These are phyloP conservation scores for Linnaemya vulpina DNA, from an alignment of 2,888 invertebrate species.

Conservation along the genomic window DNA sequence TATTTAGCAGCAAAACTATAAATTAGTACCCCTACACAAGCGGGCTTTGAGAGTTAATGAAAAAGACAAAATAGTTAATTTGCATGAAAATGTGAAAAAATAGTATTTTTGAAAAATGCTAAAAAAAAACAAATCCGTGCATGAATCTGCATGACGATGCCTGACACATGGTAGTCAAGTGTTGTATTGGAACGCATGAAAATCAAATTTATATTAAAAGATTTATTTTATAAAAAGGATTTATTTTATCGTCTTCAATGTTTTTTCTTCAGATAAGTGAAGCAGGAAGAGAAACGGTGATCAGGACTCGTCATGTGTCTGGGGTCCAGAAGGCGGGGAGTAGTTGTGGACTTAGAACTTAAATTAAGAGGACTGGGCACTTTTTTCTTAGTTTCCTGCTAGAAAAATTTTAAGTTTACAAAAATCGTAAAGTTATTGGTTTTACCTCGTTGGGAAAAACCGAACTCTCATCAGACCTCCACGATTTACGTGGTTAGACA, in stretches of 20 bases:
- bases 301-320: too few relatives aligned
- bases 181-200: background rate
- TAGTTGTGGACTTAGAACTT: too few relatives aligned
- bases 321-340: too few relatives aligned
- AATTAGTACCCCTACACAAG: constrained; percentile 64
- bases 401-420: too few relatives aligned
- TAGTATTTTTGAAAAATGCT: constrained; percentile 30
- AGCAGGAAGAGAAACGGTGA: too few relatives aligned
- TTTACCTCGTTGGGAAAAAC: too few relatives aligned
- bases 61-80: constrained; percentile 23
- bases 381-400: too few relatives aligned
- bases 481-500: too few relatives aligned
- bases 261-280: background rate
- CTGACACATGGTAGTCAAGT: background rate
- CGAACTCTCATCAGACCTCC: too few relatives aligned
- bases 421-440: too few relatives aligned
- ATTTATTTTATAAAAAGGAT: background rate
- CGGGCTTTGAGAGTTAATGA: constrained; percentile 17
- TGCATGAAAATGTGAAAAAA: constrained; percentile 50
- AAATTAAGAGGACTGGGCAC: too few relatives aligned
- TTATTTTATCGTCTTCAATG: background rate
- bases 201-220: constrained; percentile 13
- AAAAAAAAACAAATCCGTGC: background rate
- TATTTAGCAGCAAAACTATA: constrained; percentile 56
- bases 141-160: background rate